phyloP scores from a whole-genome alignment of 1,140 invertebrate species.

The Hycleus phaleratus region DNA sequence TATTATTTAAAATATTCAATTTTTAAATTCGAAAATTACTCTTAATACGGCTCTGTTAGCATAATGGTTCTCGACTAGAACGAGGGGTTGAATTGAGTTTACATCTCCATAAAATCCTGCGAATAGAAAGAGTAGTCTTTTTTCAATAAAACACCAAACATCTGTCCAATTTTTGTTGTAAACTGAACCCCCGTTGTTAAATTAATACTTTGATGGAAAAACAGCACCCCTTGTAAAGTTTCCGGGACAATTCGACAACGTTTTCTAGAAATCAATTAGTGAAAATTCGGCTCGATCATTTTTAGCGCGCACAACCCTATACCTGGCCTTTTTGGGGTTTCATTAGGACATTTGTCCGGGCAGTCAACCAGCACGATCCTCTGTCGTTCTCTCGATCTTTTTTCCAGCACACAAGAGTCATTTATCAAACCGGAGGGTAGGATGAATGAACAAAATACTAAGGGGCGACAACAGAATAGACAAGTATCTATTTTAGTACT shows the following conservation, averaged over 20 bases:
- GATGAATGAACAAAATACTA: background rate
- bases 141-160: slow-evolving; percentile 6
- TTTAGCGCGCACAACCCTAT: too few relatives aligned
- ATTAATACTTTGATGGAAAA: slow-evolving; percentile 8
- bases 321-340: too few relatives aligned
- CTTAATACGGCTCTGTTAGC: too few relatives aligned
- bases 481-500: slow-evolving; percentile 36
- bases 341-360: background rate
- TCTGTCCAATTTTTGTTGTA: slow-evolving; percentile 13
- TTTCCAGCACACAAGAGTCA: too few relatives aligned
- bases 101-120: slow-evolving; percentile 13
- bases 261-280: too few relatives aligned
- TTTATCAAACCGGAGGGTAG: too few relatives aligned
- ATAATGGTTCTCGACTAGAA: background rate
- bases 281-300: too few relatives aligned
- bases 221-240: too few relatives aligned
- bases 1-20: too few relatives aligned
- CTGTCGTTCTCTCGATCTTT: too few relatives aligned
- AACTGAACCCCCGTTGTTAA: slow-evolving; percentile 9
- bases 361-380: background rate
- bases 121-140: slow-evolving; percentile 10
- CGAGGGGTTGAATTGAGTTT: slow-evolving; percentile 7
- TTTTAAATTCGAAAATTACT: too few relatives aligned
- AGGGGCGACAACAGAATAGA: slow-evolving; percentile 21
- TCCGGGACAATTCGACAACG: too few relatives aligned